Base-by-base conservation (phyloP, 2,113 vertebrate species). In the Nanorana parkeri region DNA sequence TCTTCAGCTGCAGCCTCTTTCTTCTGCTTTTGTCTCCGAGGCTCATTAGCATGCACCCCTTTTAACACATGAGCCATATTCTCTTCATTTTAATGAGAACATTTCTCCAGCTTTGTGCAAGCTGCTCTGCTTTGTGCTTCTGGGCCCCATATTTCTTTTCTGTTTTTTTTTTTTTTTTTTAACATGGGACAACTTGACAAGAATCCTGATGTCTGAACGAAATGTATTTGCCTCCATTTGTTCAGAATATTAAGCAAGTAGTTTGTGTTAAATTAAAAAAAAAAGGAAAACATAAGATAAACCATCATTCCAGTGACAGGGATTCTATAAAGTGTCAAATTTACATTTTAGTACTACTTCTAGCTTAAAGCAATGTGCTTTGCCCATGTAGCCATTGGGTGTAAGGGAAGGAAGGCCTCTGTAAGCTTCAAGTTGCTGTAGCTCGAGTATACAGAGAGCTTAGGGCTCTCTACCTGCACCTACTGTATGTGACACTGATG, bases 41-140 rank as follows among this genome's bases (percentile, higher is more conserved):
- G 24, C 32, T 71, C 29, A 80, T 80, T 80, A 80, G 32, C 41
- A 69, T 69, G 21, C 55, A 8, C 77, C 55, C 16, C 36, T 68
- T 55, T 58, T 19, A 51, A 15, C 15, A 54, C 21, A 58, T n/a
- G 17, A 51, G 77, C 21, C 78, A 60, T 61, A 69, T 61, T 41
- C 21, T 71, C 32, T 51, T 71, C 67, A 69, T 69, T 41, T 68
- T 67, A 78, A 56, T 67, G 26, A 68, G 64, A 67, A 23, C 21
- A 41, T 32, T 41, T 24, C n/a, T 68, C 64, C 64, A 16, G 61
- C 0, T 15, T 83, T 85, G 61, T 82, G 68, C 56, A 86, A 77
- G 80, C 79, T 76, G 63, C 83, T 1, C 4, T 32, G 16, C 73
- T 68, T 84, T 64, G 1, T 65, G 77, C 81, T 19, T 32, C 80